phyloP scores from a whole-genome alignment of 2,888 invertebrate species.

The Agelastica alni region DNA sequence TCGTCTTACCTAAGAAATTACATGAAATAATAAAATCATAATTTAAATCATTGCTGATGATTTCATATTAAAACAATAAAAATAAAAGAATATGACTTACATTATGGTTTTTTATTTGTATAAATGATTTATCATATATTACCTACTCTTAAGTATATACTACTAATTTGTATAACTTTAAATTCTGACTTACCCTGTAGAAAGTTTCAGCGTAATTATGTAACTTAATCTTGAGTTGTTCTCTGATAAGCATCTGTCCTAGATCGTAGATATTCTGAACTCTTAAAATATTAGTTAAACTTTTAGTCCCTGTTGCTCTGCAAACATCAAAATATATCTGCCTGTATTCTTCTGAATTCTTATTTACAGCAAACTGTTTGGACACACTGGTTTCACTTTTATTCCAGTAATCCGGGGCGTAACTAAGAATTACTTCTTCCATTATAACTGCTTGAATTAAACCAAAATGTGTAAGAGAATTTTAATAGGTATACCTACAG shows the following conservation, averaged over 20 bases:
- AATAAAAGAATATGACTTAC: no score
- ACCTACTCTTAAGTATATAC: no score
- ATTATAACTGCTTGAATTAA: no score
- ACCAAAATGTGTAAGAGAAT: no score
- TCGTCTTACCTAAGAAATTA: slow-evolving; percentile 38
- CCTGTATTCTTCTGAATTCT: slow-evolving; percentile 26
- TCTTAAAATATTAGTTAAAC: slow-evolving; percentile 24
- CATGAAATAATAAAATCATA: no score
- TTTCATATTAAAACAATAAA: no score
- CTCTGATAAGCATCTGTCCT: slow-evolving; percentile 40
- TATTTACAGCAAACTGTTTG: background rate
- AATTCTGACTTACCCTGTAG: slow-evolving; percentile 40
- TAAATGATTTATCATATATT: no score
- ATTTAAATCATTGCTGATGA: no score
- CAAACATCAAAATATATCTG: slow-evolving; percentile 24
- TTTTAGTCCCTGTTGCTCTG: slow-evolving; percentile 6
- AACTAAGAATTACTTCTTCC: slow-evolving; percentile 37
- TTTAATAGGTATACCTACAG: no score
- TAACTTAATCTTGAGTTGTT: slow-evolving; percentile 32
- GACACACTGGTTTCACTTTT: background rate
- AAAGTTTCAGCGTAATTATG: slow-evolving; percentile 6
- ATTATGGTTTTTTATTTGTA: no score
- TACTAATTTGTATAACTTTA: no score
- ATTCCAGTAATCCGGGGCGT: slow-evolving; percentile 42
- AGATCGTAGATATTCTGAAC: slow-evolving; percentile 38